Conservation (phyloP, 2,113 vertebrate genomes). For the Cyphomyrus discorhynchus region DNA sequence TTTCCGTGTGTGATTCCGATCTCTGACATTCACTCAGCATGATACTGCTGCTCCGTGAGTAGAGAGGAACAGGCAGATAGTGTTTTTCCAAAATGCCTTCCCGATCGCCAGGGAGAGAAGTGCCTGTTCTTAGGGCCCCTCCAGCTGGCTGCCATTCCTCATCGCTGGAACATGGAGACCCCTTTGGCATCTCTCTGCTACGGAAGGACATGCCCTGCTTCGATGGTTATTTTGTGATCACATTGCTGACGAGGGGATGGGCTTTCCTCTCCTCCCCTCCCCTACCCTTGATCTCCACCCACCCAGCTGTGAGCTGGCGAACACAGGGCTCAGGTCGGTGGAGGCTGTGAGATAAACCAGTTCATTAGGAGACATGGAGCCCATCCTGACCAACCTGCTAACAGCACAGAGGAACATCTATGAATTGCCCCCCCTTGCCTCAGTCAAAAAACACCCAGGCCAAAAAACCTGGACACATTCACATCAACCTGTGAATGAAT, state of each 20-base stretch:
- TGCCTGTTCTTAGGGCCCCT: neutral
- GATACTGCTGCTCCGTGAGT: neutral
- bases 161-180: neutral
- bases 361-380: neutral
- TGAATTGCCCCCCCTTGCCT: neutral
- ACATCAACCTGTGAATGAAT: neutral
- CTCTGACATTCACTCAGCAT: neutral
- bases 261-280: neutral
- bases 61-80: neutral
- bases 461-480: neutral
- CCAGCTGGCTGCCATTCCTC: neutral
- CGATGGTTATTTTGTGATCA: neutral
- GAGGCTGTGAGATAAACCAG: neutral
- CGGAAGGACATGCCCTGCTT: neutral
- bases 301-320: too few relatives aligned
- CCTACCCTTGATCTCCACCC: neutral
- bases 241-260: neutral
- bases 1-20: neutral
- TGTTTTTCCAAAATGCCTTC: neutral
- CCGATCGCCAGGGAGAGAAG: neutral
- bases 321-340: neutral
- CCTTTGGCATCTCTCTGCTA: neutral
- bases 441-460: neutral
- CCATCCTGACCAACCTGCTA: neutral
- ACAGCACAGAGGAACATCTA: neutral